Percentiles rank a stretch among this genome's conserved stretches.
phyloP scores from a whole-genome alignment of 2,113 vertebrate genomes.

The Microtus pennsylvanicus region DNA sequence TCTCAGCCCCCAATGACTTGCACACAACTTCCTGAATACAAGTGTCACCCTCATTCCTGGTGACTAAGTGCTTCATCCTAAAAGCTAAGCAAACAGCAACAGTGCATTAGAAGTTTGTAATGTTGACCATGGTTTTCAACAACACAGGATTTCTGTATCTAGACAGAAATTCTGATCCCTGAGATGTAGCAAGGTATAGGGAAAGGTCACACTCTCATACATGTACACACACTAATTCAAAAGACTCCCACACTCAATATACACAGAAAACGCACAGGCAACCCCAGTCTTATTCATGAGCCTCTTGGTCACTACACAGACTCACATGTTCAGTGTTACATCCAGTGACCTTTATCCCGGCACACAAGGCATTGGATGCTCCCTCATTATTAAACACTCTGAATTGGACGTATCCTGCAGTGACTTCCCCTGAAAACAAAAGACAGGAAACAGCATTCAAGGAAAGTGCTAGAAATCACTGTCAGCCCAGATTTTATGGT shows the following conservation, averaged over 20 bases:
- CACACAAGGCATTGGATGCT: constrained; percentile 77
- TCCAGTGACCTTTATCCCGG: constrained; percentile 74
- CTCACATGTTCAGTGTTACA: constrained; percentile 80
- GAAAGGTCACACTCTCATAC: no score
- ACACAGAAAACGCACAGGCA: neutral
- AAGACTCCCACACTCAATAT: neutral
- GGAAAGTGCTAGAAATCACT: neutral
- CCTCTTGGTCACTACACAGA: neutral
- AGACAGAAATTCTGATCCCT: no score
- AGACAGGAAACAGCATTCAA: neutral
- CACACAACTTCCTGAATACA: neutral
- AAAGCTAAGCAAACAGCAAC: neutral
- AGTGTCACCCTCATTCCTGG: no score
- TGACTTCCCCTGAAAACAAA: constrained; percentile 50
- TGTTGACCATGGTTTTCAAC: neutral
- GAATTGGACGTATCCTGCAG: constrained; percentile 72
- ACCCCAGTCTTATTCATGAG: neutral
- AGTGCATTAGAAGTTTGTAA: neutral
- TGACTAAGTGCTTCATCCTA: no score
- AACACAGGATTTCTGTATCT: no score
- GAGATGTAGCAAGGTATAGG: no score
- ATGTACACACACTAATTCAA: neutral
- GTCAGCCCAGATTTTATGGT: no score
- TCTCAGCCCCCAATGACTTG: no score
- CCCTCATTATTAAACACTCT: constrained; percentile 79